These are phyloP conservation scores for Drosophila prosaltans DNA, from an alignment of 1,140 invertebrate genomes.

Conservation along the genomic window DNA sequence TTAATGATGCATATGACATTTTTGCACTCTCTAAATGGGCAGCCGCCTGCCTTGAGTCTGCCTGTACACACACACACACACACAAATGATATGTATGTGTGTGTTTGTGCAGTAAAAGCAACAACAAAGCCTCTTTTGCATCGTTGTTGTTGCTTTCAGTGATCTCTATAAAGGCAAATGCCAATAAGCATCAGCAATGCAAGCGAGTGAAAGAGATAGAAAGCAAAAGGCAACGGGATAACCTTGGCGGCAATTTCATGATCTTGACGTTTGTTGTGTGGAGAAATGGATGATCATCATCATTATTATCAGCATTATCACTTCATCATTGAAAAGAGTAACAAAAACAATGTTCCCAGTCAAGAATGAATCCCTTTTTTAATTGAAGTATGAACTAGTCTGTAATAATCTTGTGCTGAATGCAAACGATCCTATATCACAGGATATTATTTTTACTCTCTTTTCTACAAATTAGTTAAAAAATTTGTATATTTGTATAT, in stretches of 20 bases:
- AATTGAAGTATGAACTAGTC: too few species aligned
- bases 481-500: too few species aligned
- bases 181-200: neutral
- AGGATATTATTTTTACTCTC: too few species aligned
- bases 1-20: slow-evolving; percentile 83
- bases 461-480: too few species aligned
- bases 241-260: slow-evolving; percentile 11
- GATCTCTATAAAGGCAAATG: slow-evolving; percentile 8
- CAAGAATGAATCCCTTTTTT: neutral
- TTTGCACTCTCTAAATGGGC: slow-evolving; percentile 82
- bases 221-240: neutral
- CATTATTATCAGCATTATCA: neutral
- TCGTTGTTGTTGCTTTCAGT: neutral
- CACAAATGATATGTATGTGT: slow-evolving; percentile 16
- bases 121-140: slow-evolving; percentile 16
- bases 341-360: neutral
- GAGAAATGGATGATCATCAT: neutral
- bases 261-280: neutral
- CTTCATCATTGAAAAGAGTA: neutral
- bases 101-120: slow-evolving; percentile 34
- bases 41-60: slow-evolving; percentile 51
- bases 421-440: too few species aligned
- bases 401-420: too few species aligned
- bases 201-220: neutral
- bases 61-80: neutral